Evolutionary conservation across 2,113 vertebrate genomes (phyloP).

Genomic region (Oncorhynchus mykiss): DNA sequence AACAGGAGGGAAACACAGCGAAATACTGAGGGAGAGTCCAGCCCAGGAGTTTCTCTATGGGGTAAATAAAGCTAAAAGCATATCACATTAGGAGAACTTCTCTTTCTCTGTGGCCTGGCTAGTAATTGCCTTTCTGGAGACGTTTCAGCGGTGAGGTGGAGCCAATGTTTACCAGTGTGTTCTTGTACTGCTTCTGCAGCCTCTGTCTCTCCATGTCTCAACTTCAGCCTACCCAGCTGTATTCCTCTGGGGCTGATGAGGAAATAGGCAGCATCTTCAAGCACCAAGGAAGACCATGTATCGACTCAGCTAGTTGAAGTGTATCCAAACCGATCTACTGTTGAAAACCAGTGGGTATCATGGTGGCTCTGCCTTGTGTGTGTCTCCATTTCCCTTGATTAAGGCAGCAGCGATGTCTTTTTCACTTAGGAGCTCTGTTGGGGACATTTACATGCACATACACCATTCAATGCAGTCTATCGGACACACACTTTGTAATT

Average conservation of each 20-base stretch:
- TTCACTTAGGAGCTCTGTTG: conserved; percentile 1
- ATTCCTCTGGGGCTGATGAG: no score
- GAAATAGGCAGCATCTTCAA: no score
- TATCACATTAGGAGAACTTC: no score
- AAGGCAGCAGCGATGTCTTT: conserved; percentile 15
- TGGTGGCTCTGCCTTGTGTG: not conserved
- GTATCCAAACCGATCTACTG: no score
- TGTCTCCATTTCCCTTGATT: not conserved
- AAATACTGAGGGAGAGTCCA: conserved; percentile 39
- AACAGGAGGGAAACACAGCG: conserved; percentile 22
- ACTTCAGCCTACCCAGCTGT: no score
- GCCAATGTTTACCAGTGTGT: conserved; percentile 57
- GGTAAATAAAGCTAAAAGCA: conserved; percentile 13
- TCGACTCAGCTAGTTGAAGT: no score
- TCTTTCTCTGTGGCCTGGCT: not conserved
- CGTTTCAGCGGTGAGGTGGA: conserved; percentile 62
- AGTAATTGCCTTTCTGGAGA: conserved; percentile 68
- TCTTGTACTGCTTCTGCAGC: conserved; percentile 47
- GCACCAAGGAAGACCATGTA: no score
- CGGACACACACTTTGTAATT: not conserved
- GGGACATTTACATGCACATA: conserved; percentile 28
- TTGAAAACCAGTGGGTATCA: no score
- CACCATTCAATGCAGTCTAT: conserved; percentile 30
- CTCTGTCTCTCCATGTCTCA: no score
- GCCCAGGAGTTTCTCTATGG: conserved; percentile 27